A percentile compares a stretch with the other conserved stretches of the same genome.
These are phyloP conservation scores for Euborellia annulipes DNA, from an alignment of 1,140 invertebrate species.

Conservation along the genomic window DNA sequence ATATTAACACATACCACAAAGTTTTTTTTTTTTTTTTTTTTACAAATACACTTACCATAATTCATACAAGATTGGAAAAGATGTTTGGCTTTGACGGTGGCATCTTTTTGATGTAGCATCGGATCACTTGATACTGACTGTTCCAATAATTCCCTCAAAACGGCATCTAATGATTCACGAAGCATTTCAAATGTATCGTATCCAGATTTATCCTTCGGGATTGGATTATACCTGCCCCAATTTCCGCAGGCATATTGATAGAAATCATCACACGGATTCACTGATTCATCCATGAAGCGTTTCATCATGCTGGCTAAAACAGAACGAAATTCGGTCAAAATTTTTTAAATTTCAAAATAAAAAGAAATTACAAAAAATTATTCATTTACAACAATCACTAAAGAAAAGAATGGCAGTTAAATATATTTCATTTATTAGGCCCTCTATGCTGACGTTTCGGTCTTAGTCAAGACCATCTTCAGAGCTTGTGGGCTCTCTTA, in stretches of 20 bases:
- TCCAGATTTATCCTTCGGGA: constrained; percentile 65
- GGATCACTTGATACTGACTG: constrained; percentile 22
- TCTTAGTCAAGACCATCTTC: too few relatives aligned
- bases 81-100: constrained; percentile 55
- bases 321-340: not conserved
- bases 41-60: constrained; percentile 40
- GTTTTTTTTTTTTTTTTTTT: too few relatives aligned
- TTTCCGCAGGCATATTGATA: constrained; percentile 82
- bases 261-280: constrained; percentile 80
- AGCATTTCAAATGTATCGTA: constrained; percentile 72
- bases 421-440: too few relatives aligned
- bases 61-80: constrained; percentile 77
- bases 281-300: constrained; percentile 56
- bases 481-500: too few relatives aligned
- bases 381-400: too few relatives aligned
- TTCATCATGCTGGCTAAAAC: constrained; percentile 44
- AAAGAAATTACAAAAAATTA: too few relatives aligned
- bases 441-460: too few relatives aligned
- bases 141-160: constrained; percentile 49
- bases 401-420: too few relatives aligned
- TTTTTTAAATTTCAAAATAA: too few relatives aligned
- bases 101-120: constrained; percentile 25
- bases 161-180: constrained; percentile 52
- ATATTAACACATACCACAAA: too few relatives aligned
- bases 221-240: constrained; percentile 66